phyloP scores from a whole-genome alignment of 2,113 vertebrate species.

The Panurus biarmicus region DNA sequence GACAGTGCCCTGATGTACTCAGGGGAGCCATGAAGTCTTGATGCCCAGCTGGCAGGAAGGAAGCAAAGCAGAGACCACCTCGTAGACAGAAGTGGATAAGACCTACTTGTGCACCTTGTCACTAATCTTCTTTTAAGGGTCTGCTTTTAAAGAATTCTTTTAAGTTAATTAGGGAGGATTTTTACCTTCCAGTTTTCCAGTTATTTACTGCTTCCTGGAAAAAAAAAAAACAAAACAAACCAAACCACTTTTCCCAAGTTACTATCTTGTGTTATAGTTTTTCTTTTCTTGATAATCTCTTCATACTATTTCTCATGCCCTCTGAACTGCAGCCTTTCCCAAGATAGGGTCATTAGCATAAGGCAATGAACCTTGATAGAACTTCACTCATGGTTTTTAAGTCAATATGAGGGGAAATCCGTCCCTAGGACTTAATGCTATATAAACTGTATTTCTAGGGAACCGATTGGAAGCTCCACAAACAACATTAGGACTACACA shows the following conservation, averaged over 20 bases:
- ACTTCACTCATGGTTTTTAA: neutral
- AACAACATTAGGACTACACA: neutral
- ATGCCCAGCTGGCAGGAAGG: neutral
- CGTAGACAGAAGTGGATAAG: neutral
- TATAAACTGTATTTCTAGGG: neutral
- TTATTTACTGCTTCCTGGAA: neutral
- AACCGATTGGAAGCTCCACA: neutral
- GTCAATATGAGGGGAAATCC: neutral
- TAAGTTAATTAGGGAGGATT: neutral
- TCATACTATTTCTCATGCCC: neutral
- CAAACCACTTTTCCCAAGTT: neutral
- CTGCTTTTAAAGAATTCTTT: neutral
- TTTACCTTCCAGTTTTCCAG: neutral
- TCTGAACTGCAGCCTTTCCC: neutral
- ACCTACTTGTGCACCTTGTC: neutral
- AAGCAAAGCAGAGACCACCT: neutral
- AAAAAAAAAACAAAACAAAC: too few relatives aligned
- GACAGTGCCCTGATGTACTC: neutral
- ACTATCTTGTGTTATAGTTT: neutral
- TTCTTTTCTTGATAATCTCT: neutral
- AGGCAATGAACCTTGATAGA: constrained; percentile 13
- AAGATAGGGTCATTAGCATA: neutral
- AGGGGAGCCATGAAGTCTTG: neutral
- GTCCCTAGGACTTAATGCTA: neutral
- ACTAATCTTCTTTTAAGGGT: neutral